phyloP scores from a whole-genome alignment of 2,113 vertebrate genomes.

The Malurus alboscapulatus region DNA sequence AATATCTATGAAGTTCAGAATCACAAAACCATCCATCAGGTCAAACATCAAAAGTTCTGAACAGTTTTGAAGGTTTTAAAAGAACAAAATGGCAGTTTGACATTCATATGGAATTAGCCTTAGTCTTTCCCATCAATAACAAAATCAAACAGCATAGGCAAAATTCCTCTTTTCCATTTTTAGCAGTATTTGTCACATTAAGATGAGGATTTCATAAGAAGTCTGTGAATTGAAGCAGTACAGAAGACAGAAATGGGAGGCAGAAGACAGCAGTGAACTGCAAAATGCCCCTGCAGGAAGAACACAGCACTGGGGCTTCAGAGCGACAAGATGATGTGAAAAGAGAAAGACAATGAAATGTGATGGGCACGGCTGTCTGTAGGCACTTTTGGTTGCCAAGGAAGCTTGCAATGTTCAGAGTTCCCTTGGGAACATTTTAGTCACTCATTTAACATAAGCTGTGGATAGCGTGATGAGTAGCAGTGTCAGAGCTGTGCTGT shows the following conservation, averaged over 20 bases:
- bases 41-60: neutral
- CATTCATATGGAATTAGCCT: neutral
- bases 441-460: slow-evolving; percentile 41
- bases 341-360: slow-evolving; percentile 5
- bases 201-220: neutral
- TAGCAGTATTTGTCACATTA: neutral
- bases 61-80: neutral
- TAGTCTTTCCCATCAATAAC: neutral
- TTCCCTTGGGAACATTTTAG: slow-evolving; percentile 46
- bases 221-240: neutral
- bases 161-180: neutral
- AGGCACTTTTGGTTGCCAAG: slow-evolving; percentile 30
- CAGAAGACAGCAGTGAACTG: neutral
- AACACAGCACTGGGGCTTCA: neutral
- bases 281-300: slow-evolving; percentile 39
- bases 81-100: neutral
- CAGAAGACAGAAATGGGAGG: neutral
- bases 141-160: neutral
- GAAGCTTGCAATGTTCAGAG: neutral
- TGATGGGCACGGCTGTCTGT: slow-evolving; percentile 28
- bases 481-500: neutral
- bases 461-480: neutral
- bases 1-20: neutral
- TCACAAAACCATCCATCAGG: neutral
- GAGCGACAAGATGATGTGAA: neutral